Conservation (phyloP, 2,113 vertebrate genomes). For the Prionailurus bengalensis region DNA sequence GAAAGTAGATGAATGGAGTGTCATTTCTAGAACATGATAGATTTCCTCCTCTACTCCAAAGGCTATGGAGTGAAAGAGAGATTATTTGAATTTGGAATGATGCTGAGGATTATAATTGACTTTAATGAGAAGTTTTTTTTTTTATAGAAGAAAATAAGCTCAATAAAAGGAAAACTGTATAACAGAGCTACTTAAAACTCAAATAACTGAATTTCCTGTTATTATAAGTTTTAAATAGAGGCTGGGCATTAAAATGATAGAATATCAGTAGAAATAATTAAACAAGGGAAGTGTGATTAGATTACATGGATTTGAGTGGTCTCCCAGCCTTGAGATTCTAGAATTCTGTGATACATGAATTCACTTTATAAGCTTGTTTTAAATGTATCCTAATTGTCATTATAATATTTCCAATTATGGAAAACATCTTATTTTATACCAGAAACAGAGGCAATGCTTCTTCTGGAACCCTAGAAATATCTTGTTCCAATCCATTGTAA, state of each 20-base stretch:
- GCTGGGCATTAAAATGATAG: background rate
- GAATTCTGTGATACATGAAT: slow-evolving; percentile 20
- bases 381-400: background rate
- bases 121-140: background rate
- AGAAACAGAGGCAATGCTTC: background rate
- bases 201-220: background rate
- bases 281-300: background rate
- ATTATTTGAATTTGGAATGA: slow-evolving; percentile 4
- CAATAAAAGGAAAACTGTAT: background rate
- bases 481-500: background rate
- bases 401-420: background rate
- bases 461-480: background rate
- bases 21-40: background rate
- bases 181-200: background rate
- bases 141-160: background rate
- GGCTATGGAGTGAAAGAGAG: background rate
- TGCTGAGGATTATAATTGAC: background rate
- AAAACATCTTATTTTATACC: background rate
- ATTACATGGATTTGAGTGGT: background rate
- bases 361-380: background rate
- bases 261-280: slow-evolving; percentile 37
- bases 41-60: background rate
- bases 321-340: background rate
- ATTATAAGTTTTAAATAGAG: background rate
- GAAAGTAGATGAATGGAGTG: background rate